Base-by-base conservation (phyloP, 2,797 vertebrate species). In the Nothura maculosa region DNA sequence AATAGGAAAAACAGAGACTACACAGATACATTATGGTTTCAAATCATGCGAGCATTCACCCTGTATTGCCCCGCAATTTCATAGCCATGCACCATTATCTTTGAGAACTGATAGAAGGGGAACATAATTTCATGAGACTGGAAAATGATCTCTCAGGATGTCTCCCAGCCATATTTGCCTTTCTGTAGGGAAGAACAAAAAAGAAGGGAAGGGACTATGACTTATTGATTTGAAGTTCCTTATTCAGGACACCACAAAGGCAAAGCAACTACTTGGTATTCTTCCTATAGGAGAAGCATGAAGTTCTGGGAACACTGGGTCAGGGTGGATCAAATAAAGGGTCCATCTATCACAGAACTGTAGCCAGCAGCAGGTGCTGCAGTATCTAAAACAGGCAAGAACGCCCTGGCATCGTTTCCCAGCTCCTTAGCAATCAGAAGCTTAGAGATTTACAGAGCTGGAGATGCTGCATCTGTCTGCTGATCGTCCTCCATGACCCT, bases 381-480 rank as follows among this genome's bases (percentile, higher is more conserved):
- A 83, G 50, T 67, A 61, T 45, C 60, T 73, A 60, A 89, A 87
- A 47, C 27, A 24, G 66, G 55, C n/a, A 77, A 75, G 40, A 61
- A 75, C 2, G 43, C 32, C 76, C 14, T 40, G 80, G 81, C 73
- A 52, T 17, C 55, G 34, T 78, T 36, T 74, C 81, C 85, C 80
- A 81, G 72, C 72, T 92, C 76, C 81, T 67, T 68, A 85, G 74
- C 63, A 75, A 81, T 87, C 87, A 84, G 74, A 76, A 89, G 82
- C 82, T 94, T 81, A 93, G 70, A 63, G 91, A 89, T 36, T 89
- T 93, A 83, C 2, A 79, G 82, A 88, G 87, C 77, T 63, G 63
- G 74, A 85, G 68, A 79, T 80, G 66, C 87, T 74, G 50, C 67
- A 93, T 91, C 70, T 66, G 69, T 90, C 83, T 90, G 85, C 69